A percentile compares a stretch with the other conserved stretches of the same genome.
Conservation (phyloP, 2,113 vertebrate genomes). For the Scortum barcoo region DNA sequence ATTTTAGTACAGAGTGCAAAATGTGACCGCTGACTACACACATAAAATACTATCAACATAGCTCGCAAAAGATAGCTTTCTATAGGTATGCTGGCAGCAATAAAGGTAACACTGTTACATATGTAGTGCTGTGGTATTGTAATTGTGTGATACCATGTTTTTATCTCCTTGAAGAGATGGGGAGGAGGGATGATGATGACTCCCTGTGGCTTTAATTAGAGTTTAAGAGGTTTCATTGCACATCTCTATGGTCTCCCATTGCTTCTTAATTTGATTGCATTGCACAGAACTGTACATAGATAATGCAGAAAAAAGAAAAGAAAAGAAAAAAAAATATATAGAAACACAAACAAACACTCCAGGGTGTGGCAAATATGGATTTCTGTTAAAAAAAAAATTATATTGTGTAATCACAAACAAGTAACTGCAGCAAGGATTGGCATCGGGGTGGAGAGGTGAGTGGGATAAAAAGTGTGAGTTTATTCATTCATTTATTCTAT, state of each 20-base stretch:
- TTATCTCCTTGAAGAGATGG: constrained; percentile 4
- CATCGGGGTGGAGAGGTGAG: too few species aligned
- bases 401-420: neutral
- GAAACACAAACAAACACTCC: neutral
- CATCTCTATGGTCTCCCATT: constrained; percentile 40
- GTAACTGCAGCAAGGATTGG: too few species aligned
- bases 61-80: constrained; percentile 8
- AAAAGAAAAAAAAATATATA: neutral
- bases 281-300: constrained; percentile 9
- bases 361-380: neutral
- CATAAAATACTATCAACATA: constrained; percentile 12
- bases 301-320: neutral
- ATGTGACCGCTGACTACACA: constrained; percentile 48
- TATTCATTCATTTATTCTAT: too few species aligned
- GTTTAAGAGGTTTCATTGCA: constrained; percentile 43
- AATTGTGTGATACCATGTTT: constrained; percentile 17
- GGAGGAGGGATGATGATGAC: constrained; percentile 28
- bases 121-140: neutral
- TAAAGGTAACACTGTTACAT: neutral
- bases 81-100: constrained; percentile 4
- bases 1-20: constrained; percentile 51
- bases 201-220: constrained; percentile 63
- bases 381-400: neutral
- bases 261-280: constrained; percentile 41
- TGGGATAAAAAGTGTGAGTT: too few species aligned